These are phyloP conservation scores for Barypeithes pellucidus DNA, from an alignment of 2,888 invertebrate species.

Conservation along the genomic window DNA sequence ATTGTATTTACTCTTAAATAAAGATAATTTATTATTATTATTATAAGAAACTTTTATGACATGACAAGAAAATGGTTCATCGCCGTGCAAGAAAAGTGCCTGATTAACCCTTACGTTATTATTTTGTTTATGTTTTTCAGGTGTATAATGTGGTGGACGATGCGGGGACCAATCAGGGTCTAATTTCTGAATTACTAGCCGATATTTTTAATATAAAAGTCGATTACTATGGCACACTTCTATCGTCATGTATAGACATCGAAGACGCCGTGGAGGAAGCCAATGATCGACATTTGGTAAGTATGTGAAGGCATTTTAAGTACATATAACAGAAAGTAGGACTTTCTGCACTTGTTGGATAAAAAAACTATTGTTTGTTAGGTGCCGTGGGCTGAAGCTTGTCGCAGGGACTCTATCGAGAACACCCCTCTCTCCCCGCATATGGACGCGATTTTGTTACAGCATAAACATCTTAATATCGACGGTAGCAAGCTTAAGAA, in stretches of 20 bases:
- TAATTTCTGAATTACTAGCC: slow-evolving; percentile 83
- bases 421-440: slow-evolving; percentile 93
- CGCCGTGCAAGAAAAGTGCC: no score
- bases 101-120: no score
- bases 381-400: slow-evolving; percentile 91
- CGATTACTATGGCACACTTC: slow-evolving; percentile 88
- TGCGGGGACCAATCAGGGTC: slow-evolving; percentile 89
- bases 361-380: slow-evolving; percentile 23
- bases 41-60: no score
- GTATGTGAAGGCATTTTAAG: slow-evolving; percentile 12
- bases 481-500: slow-evolving; percentile 79
- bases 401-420: slow-evolving; percentile 80
- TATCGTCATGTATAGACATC: slow-evolving; percentile 89
- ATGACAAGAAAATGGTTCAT: no score
- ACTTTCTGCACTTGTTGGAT: not conserved
- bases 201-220: slow-evolving; percentile 90
- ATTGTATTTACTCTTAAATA: no score
- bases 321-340: no score
- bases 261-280: slow-evolving; percentile 89
- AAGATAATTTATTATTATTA: no score
- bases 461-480: slow-evolving; percentile 86
- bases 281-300: slow-evolving; percentile 90
- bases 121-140: slow-evolving; percentile 67
- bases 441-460: slow-evolving; percentile 86
- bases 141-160: slow-evolving; percentile 89